Evolutionary conservation across 2,113 vertebrate genomes (phyloP).

Genomic region (Anser brachyrhynchus): DNA sequence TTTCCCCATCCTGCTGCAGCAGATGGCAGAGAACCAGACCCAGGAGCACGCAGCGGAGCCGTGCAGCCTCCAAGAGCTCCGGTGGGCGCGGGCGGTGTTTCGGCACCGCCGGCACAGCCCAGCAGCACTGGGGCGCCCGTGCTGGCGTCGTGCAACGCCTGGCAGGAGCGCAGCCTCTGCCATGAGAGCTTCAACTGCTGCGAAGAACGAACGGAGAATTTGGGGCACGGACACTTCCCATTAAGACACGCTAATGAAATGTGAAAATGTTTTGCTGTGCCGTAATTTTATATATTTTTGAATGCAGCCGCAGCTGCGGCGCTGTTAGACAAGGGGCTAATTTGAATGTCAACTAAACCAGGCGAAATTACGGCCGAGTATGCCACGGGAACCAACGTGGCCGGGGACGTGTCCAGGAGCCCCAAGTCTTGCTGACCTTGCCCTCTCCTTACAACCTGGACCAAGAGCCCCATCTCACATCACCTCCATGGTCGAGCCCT

Average conservation of each 20-base stretch:
- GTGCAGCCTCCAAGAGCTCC: too few relatives aligned
- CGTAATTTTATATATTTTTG: conserved; percentile 30
- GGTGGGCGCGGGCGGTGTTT: too few relatives aligned
- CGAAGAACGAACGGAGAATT: background rate
- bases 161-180: background rate
- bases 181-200: background rate
- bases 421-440: background rate
- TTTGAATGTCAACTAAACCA: conserved; percentile 55
- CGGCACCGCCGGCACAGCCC: too few relatives aligned
- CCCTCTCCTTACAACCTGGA: background rate
- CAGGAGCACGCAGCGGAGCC: too few relatives aligned
- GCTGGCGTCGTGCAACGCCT: too few relatives aligned
- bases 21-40: too few relatives aligned
- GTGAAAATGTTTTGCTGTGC: conserved; percentile 56
- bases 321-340: conserved; percentile 33
- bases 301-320: conserved; percentile 15
- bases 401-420: background rate
- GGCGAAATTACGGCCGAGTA: conserved; percentile 36
- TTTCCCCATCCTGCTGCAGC: background rate
- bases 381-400: background rate
- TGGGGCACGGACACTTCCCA: conserved; percentile 56
- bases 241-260: conserved; percentile 58
- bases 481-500: too few relatives aligned
- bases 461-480: too few relatives aligned
- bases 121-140: too few relatives aligned